Conservation (phyloP, 2,113 vertebrate species). For the Astur gentilis region DNA sequence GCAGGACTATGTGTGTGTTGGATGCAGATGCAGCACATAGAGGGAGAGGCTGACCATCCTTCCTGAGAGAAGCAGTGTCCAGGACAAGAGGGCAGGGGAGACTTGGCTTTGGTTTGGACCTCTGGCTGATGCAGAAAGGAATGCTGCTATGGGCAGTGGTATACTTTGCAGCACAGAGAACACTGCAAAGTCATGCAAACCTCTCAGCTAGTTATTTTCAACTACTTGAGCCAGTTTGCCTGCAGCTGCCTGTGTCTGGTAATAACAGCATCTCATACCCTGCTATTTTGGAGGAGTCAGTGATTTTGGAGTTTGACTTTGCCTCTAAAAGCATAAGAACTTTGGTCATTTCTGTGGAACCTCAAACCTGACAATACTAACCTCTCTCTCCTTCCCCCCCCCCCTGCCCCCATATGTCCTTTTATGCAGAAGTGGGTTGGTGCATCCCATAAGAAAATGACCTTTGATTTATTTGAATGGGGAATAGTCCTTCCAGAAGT, state of each 20-base stretch:
- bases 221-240: background rate
- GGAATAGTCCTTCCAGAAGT: conserved; percentile 24
- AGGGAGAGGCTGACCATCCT: background rate
- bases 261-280: background rate
- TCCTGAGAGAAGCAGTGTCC: background rate
- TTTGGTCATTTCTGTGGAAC: background rate
- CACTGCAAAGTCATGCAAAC: background rate
- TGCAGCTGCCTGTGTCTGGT: background rate
- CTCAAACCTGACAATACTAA: background rate
- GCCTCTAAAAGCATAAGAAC: background rate
- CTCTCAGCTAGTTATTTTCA: background rate
- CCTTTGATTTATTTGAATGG: conserved; percentile 59
- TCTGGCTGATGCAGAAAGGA: background rate
- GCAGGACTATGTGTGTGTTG: background rate
- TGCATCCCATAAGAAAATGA: conserved; percentile 34
- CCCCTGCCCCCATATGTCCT: background rate
- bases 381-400: too few relatives aligned
- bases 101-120: background rate
- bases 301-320: background rate
- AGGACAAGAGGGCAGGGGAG: background rate
- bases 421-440: conserved; percentile 72
- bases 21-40: background rate
- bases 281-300: background rate
- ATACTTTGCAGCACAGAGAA: background rate
- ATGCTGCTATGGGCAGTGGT: background rate